phyloP scores from a whole-genome alignment of 2,797 vertebrate genomes.

The Simalia tracyae region DNA sequence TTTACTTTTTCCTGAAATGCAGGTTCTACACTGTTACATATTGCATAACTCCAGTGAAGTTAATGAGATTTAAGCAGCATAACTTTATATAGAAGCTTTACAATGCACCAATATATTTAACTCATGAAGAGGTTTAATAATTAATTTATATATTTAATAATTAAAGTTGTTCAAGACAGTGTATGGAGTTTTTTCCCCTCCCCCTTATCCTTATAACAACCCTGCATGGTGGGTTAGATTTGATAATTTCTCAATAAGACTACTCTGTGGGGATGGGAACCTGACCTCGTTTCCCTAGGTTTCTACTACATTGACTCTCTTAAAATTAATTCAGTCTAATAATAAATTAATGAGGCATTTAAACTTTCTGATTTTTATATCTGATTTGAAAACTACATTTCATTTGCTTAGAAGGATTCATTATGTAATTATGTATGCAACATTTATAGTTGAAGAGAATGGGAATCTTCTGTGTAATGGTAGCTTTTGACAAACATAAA shows the following conservation, averaged over 20 bases:
- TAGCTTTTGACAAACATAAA: conserved; percentile 23
- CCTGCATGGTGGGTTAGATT: neutral
- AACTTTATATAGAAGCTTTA: neutral
- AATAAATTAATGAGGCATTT: neutral
- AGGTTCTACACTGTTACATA: neutral
- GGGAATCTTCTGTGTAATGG: neutral
- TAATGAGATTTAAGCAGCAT: neutral
- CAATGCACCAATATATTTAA: neutral
- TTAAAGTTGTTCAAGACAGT: neutral
- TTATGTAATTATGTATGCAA: conserved; percentile 18
- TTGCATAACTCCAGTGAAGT: neutral
- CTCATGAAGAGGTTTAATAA: neutral
- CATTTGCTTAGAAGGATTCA: neutral
- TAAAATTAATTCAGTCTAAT: neutral
- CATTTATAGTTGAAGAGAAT: neutral
- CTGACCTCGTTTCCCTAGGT: neutral
- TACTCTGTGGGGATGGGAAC: neutral
- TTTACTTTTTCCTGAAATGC: neutral
- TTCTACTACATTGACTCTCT: neutral
- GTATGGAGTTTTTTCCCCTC: neutral
- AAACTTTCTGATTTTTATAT: conserved; percentile 1
- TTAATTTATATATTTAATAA: neutral
- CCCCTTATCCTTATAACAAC: neutral
- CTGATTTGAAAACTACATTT: neutral
- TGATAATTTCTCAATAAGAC: neutral